Base-by-base conservation (phyloP, 2,888 invertebrate species). In the Phengaris arion region DNA sequence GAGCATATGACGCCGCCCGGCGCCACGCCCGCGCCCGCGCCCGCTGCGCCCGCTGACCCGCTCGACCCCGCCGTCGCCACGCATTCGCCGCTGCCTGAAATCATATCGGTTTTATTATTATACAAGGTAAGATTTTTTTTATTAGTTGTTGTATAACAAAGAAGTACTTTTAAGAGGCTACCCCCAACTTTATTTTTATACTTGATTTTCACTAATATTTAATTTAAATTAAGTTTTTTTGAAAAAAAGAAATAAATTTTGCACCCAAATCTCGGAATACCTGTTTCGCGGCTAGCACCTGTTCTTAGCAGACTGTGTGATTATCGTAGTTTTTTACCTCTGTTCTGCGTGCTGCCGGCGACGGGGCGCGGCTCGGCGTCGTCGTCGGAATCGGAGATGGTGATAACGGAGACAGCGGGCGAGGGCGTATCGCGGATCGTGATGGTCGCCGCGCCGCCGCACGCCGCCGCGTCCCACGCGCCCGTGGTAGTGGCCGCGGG, bases 361-460 rank as follows among this genome's bases (percentile, higher is more conserved):
- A 75, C 79, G 76, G 75, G 82, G 77, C 79, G 82, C 59, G 80
- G 78, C 76, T 89, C 87, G 6, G 81, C 83, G 78, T 99, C 98
- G 85, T 98, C 98, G 86, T 98, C 98, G 82, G 98, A 98, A 87
- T 99, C 99, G 22, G 97, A 98, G 83, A 98, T 98, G 68, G 98
- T 99, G 85, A 99, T 99, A 82, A 99, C 98, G 76, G 98, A 98
- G 74, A 97, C 98, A 69, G 98, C 97, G 4, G 98, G 98, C 52
- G 98, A 98, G 0, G 99, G 99, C 48, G 99, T 98, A 90, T 98
- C 98, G 81, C 98, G 96, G 83, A 99, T 98, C 76, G 98, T 98
- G 85, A 99, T 98, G 15, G 98, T 98, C 82, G 97, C 96, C 88
- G 79, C 87, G 89, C 78, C 91, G 88, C 72, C 83, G 82, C 77